Evolutionary conservation across 2,888 invertebrate genomes (phyloP), one percentile per base, ranked within the genome.

Genomic region (Rhyacophila evoluta): DNA sequence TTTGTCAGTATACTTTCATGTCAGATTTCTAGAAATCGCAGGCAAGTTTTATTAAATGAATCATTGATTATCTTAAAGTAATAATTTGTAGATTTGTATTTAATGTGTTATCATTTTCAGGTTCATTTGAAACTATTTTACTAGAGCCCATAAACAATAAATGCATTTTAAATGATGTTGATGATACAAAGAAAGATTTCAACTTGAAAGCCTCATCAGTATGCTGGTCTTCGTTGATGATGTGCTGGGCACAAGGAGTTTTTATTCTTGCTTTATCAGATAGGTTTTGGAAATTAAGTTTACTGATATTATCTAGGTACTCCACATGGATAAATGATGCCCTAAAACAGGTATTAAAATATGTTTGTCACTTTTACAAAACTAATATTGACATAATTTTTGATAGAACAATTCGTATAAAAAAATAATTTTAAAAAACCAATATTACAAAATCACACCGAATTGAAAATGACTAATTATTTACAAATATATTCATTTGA

Each of bases 1-100:
- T 87, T 89, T 98, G 73, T 95, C 97, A 10, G 97, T 98, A n/a
- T 98, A 98, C 87, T 98, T 97, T 86, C 98, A 98, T 89, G 95
- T 97, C 83, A 92, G 97, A 83, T 98, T 97, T 88, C 98, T 98
- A 90, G 96, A 97, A 88, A 95, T 98, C 85, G 97, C 96, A 75
- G 94, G 95, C 83, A 88, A 87, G 41, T 74, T 36, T 27, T 68
- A 2, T 41, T 41, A 15, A 5, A 15, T 33, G 29, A 33, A 33
- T 33, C 6, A 33, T 33, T 33, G 2, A 33, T 33, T 33, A 33
- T 33, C 6, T 6, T 33, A 4, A 2, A 33, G 29, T 33, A 33
- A 6, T 33, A n/a, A n/a, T n/a, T n/a, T n/a, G n/a, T n/a, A n/a
- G n/a, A n/a, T n/a, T n/a, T n/a, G n/a, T 33, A 4, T 33, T 33